Base-by-base conservation (phyloP, 2,888 invertebrate genomes). In the Xestia ashworthii region DNA sequence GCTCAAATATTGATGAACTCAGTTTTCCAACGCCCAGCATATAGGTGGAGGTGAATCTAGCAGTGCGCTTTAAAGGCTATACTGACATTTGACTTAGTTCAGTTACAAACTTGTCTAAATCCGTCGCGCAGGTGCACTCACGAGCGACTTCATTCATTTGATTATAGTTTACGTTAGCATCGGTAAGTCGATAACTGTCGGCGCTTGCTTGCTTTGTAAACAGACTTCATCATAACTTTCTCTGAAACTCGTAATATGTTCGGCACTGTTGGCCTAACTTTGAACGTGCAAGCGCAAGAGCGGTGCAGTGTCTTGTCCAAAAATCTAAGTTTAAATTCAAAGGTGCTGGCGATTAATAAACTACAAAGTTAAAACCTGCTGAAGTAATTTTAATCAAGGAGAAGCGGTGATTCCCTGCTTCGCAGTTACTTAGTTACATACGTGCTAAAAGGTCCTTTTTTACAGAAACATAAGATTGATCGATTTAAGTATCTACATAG, bases 61-160 rank as follows among this genome's bases (percentile, higher is more conserved):
- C 58, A 25, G 14, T 25, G 25, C 12, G n/a, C 12, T 55, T 55
- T 12, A 12, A 5, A 55, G 55, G 55, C 5, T 12, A 12, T 55
- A 32, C 16, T 3, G 8, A 60, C 8, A n/a, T 46, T 44, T 9
- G n/a, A n/a, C 22, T 65, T 19, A 0, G 9, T 22, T 25, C n/a
- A 68, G 19, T 71, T 25, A 58, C 44, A 50, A 32, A n/a, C 22
- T 46, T 41, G 50, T 60, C 16, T 38, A 50, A 25, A 66, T 38
- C 5, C n/a, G 9, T 69, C 38, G 48, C 25, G 74, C 68, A 73
- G 50, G 44, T n/a, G 58, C 38, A 32, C 22, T 55, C 48, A 44
- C 25, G 32, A 66, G 48, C 48, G 53, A n/a, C 55, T 5, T 64
- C 68, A 72, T 60, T 72, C 32, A 71, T 74, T 66, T 64, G 50